Evolutionary conservation across 2,888 invertebrate genomes (phyloP).

Genomic region (Acanthoscelides obtectus): DNA sequence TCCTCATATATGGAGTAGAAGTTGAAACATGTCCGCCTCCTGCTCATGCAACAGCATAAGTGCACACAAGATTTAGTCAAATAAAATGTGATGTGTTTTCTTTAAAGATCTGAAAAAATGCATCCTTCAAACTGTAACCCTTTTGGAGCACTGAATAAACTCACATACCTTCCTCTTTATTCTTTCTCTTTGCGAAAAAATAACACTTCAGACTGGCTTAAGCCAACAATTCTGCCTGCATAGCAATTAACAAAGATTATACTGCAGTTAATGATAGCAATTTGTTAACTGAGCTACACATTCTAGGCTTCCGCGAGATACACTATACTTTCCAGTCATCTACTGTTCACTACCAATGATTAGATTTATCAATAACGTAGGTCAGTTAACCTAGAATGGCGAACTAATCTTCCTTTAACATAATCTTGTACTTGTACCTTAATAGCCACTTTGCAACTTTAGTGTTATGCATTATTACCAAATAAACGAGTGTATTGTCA

Average conservation of each 20-base stretch:
- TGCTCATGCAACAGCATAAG: too few species aligned
- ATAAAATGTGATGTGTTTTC: too few species aligned
- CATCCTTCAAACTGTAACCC: too few species aligned
- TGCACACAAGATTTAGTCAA: too few species aligned
- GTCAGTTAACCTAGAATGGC: background rate
- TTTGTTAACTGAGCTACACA: background rate
- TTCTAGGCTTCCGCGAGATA: background rate
- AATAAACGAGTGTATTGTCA: background rate
- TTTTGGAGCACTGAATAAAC: too few species aligned
- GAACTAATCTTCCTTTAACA: background rate
- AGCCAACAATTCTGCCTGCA: too few species aligned
- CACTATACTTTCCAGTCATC: background rate
- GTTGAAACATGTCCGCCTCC: too few species aligned
- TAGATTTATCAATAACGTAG: background rate
- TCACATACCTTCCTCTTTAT: too few species aligned
- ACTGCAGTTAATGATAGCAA: background rate
- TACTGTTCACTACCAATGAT: background rate
- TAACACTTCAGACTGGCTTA: too few species aligned
- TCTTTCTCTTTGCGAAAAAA: too few species aligned
- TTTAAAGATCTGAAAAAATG: too few species aligned
- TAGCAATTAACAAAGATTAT: too few species aligned
- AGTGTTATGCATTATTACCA: background rate
- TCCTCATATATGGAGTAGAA: background rate
- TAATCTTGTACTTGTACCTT: background rate
- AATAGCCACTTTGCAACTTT: background rate